Evolutionary conservation across 2,888 invertebrate species (phyloP).

Genomic region (Patella pellucida): DNA sequence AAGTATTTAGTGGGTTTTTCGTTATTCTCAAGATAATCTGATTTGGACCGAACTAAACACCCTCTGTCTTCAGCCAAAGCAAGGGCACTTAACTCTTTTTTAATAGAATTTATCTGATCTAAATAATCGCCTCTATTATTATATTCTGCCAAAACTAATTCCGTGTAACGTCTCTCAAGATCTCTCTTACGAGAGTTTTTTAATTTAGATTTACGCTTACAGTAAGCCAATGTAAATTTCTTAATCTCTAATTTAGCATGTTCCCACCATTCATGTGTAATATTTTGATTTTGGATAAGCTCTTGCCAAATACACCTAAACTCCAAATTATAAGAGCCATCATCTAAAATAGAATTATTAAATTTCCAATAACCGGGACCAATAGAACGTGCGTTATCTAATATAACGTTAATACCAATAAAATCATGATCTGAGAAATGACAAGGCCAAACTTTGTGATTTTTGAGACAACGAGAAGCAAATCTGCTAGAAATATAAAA

Average conservation of each 20-base stretch:
- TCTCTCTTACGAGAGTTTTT: constrained; percentile 3
- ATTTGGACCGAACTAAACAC: background rate
- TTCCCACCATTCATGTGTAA: constrained; percentile 1
- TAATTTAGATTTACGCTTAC: constrained; percentile 11
- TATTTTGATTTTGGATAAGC: background rate
- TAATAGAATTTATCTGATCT: background rate
- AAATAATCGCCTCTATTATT: constrained; percentile 16
- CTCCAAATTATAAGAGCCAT: background rate
- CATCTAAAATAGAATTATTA: background rate
- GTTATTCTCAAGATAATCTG: background rate
- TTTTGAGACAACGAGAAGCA: background rate
- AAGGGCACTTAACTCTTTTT: background rate
- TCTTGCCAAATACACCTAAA: background rate
- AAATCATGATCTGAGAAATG: constrained; percentile 5
- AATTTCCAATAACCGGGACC: constrained; percentile 1
- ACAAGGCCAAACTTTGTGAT: background rate
- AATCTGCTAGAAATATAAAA: background rate
- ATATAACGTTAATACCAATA: background rate
- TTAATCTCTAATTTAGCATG: background rate
- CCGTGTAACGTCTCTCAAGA: constrained; percentile 13
- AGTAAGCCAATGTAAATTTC: constrained; percentile 3
- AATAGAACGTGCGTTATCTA: background rate
- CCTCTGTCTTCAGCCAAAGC: background rate
- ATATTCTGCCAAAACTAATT: constrained; percentile 12
- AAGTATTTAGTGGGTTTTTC: constrained; percentile 13